Evolutionary conservation across 2,797 vertebrate genomes (phyloP).

Genomic region (Lycodopsis pacificus): DNA sequence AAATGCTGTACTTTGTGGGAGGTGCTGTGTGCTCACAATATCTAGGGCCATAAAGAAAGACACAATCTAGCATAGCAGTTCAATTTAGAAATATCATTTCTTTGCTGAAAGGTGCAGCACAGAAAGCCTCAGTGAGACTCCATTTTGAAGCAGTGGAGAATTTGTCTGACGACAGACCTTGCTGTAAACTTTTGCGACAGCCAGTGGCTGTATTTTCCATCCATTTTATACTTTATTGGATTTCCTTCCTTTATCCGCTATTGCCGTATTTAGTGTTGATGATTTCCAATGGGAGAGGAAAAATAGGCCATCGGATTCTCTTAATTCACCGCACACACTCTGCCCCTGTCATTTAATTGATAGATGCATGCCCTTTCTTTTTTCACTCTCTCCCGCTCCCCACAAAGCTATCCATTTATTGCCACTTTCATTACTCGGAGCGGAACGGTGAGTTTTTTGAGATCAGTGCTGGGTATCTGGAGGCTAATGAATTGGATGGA

Average conservation of each 20-base stretch:
- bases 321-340: slow-evolving; percentile 70
- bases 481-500: slow-evolving; percentile 67
- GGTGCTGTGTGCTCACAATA: slow-evolving; percentile 55
- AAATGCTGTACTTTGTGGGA: slow-evolving; percentile 63
- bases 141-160: slow-evolving; percentile 48
- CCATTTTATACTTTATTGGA: slow-evolving; percentile 69
- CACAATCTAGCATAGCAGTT: slow-evolving; percentile 61
- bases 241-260: slow-evolving; percentile 68
- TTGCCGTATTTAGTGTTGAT: slow-evolving; percentile 75
- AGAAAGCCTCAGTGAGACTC: slow-evolving; percentile 33
- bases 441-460: slow-evolving; percentile 63
- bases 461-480: slow-evolving; percentile 63
- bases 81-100: slow-evolving; percentile 66
- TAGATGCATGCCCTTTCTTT: slow-evolving; percentile 59
- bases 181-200: slow-evolving; percentile 64
- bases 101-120: slow-evolving; percentile 58
- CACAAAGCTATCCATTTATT: slow-evolving; percentile 68
- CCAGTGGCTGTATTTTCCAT: slow-evolving; percentile 63
- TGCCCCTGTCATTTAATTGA: slow-evolving; percentile 72
- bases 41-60: slow-evolving; percentile 56
- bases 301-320: slow-evolving; percentile 71
- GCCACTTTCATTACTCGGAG: slow-evolving; percentile 70
- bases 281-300: slow-evolving; percentile 70
- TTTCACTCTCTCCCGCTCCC: slow-evolving; percentile 37
- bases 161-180: slow-evolving; percentile 46